Conservation (phyloP, 2,797 vertebrate genomes). For the Thunnus albacares region DNA sequence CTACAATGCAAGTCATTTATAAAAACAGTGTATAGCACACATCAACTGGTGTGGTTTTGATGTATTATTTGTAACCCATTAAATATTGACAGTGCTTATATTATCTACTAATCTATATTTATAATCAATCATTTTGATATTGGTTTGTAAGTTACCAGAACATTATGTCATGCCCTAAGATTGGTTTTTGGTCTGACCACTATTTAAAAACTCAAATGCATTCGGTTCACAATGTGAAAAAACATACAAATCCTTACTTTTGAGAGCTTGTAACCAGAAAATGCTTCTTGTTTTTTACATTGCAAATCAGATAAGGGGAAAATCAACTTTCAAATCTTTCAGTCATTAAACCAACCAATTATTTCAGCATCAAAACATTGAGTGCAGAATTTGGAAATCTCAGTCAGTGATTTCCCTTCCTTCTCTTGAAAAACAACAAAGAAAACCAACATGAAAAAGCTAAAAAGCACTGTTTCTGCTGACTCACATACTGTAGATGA, state of each 20-base stretch:
- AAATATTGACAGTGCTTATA: too few species aligned
- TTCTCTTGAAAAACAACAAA: slow-evolving; percentile 10
- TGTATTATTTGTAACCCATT: background rate
- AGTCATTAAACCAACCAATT: background rate
- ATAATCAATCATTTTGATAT: background rate
- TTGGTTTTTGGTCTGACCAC: background rate
- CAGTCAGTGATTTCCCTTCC: background rate
- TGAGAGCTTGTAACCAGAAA: background rate
- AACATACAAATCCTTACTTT: background rate
- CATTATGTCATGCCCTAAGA: background rate
- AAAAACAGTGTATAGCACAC: background rate
- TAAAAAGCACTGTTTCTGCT: slow-evolving; percentile 51
- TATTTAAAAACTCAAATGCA: background rate
- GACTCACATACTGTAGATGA: slow-evolving; percentile 54
- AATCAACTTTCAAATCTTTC: background rate
- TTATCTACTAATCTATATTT: background rate
- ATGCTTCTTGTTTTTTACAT: background rate
- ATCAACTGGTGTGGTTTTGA: background rate
- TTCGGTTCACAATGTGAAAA: background rate
- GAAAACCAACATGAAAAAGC: slow-evolving; percentile 13
- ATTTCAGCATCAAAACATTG: background rate
- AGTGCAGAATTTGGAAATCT: too few species aligned
- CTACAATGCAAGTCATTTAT: slow-evolving; percentile 1
- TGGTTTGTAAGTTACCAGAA: too few species aligned
- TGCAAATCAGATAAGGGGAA: background rate